Percentiles rank a stretch among this genome's conserved stretches.
Evolutionary conservation across 2,113 vertebrate species (phyloP).

Genomic region (Lates calcarifer): DNA sequence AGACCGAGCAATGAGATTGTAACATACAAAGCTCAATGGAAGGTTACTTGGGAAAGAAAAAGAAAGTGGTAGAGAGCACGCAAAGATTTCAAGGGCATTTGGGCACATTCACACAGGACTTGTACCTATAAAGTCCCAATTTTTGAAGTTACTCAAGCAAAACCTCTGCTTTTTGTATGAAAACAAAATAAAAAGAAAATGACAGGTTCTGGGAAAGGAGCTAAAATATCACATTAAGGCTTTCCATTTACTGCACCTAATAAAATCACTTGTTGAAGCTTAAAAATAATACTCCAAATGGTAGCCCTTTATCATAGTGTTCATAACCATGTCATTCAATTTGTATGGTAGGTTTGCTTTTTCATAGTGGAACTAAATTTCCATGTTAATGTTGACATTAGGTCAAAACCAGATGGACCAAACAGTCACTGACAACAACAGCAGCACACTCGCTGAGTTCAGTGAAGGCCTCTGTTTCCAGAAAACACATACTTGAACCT

Average conservation of each 20-base stretch:
- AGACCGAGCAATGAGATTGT: not conserved
- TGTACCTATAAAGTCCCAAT: constrained; percentile 2
- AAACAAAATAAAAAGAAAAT: not conserved
- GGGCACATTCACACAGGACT: not conserved
- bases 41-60: not conserved
- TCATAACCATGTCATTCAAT: not conserved
- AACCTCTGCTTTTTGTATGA: not conserved
- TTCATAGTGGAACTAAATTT: not conserved
- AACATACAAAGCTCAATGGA: not conserved
- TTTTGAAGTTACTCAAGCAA: not conserved
- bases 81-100: constrained; percentile 15
- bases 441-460: not conserved
- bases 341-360: not conserved
- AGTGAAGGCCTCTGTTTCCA: not conserved
- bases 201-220: no score
- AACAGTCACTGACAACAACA: not conserved
- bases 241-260: not conserved
- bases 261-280: not conserved
- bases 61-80: not conserved
- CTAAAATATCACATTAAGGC: not conserved
- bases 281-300: not conserved
- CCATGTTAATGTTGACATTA: not conserved
- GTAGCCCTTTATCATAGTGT: not conserved
- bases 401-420: not conserved
- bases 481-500: constrained; percentile 13